Evolutionary conservation across 2,888 invertebrate species (phyloP).

Genomic region (Neuroscelio doddi): DNA sequence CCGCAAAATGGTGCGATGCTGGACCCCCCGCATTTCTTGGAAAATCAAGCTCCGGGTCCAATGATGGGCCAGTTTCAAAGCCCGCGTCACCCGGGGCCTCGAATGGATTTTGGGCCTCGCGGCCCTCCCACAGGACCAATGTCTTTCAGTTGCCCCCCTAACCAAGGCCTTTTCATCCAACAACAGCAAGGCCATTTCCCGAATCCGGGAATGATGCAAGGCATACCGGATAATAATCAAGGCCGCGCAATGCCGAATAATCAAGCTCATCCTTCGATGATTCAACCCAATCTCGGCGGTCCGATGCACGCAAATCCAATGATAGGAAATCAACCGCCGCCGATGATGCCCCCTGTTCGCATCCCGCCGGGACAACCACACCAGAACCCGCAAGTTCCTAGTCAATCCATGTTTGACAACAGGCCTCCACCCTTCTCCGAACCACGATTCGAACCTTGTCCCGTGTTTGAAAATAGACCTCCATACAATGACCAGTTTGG

Average conservation of each 20-base stretch:
- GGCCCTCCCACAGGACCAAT: constrained; percentile 43
- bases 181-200: constrained; percentile 51
- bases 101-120: constrained; percentile 60
- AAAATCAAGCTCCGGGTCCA: constrained; percentile 59
- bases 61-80: constrained; percentile 36
- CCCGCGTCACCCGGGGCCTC: constrained; percentile 50
- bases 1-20: constrained; percentile 53
- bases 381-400: constrained; percentile 49
- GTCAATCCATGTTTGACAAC: constrained; percentile 57
- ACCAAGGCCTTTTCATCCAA: constrained; percentile 53
- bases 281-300: constrained; percentile 44
- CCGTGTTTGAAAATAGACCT: constrained; percentile 49
- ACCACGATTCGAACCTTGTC: constrained; percentile 51
- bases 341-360: constrained; percentile 43
- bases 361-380: constrained; percentile 44
- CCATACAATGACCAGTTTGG: constrained; percentile 52
- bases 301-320: constrained; percentile 47
- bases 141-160: constrained; percentile 56
- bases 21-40: constrained; percentile 58
- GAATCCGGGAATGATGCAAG: constrained; percentile 42
- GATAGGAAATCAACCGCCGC: constrained; percentile 55
- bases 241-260: constrained; percentile 43
- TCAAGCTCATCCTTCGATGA: constrained; percentile 48
- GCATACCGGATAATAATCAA: constrained; percentile 49
- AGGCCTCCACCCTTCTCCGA: constrained; percentile 56